Conservation (phyloP, 1,140 invertebrate species). For the Coboldia fuscipes region DNA sequence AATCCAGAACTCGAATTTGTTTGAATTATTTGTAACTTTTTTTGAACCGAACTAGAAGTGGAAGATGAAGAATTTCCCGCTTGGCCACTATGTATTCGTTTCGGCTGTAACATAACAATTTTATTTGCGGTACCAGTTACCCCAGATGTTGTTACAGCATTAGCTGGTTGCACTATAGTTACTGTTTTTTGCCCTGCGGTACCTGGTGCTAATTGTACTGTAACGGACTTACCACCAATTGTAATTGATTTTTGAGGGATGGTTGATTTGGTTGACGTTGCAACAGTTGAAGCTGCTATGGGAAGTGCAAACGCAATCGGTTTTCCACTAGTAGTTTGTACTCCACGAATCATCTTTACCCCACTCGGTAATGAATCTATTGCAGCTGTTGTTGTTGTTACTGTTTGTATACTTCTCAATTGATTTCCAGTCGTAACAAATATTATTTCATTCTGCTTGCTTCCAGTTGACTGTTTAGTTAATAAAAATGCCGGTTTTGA, state of each 20-base stretch:
- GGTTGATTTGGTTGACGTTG: neutral
- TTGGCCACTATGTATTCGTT: neutral
- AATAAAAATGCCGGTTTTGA: too few species aligned
- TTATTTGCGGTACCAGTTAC: conserved; percentile 6
- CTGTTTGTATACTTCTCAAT: conserved; percentile 25
- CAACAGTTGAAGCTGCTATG: conserved; percentile 13
- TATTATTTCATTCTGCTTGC: conserved; percentile 46
- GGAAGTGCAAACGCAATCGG: conserved; percentile 49
- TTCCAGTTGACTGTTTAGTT: conserved; percentile 24
- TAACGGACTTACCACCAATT: conserved; percentile 46
- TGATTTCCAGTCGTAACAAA: conserved; percentile 30
- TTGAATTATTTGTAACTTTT: neutral
- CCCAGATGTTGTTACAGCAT: conserved; percentile 21
- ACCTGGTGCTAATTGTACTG: conserved; percentile 30
- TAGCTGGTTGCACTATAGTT: conserved; percentile 11
- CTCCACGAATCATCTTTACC: conserved; percentile 41
- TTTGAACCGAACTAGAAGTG: too few species aligned
- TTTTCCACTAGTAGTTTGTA: conserved; percentile 26
- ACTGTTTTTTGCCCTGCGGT: conserved; percentile 15
- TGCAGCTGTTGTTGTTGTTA: conserved; percentile 33
- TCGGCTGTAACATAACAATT: conserved; percentile 22
- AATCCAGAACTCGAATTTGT: too few species aligned
- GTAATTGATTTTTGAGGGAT: conserved; percentile 31
- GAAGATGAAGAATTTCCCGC: neutral
- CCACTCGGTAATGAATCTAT: conserved; percentile 21